phyloP scores from a whole-genome alignment of 2,113 vertebrate genomes.

The Petaurus breviceps region DNA sequence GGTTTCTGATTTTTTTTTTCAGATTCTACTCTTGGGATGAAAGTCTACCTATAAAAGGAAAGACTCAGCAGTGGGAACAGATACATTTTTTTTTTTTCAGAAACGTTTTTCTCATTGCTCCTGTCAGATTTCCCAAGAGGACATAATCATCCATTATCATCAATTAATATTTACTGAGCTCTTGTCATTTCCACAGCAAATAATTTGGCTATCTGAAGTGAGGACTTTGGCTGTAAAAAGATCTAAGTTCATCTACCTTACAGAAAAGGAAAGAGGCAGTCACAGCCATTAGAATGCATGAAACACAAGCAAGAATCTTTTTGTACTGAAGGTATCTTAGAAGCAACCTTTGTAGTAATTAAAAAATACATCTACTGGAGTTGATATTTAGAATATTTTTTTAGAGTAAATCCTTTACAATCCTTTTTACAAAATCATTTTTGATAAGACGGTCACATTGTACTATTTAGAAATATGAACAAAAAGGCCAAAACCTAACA shows the following conservation, averaged over 20 bases:
- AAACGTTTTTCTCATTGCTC: neutral
- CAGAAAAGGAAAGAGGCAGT: neutral
- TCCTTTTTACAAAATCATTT: too few relatives aligned
- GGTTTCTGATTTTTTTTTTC: neutral
- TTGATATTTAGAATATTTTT: neutral
- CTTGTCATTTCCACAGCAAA: neutral
- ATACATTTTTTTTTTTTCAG: neutral
- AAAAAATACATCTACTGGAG: neutral
- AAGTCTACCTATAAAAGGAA: neutral
- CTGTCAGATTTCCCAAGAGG: neutral
- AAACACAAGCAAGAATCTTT: neutral
- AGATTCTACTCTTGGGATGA: neutral
- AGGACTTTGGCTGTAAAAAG: conserved; percentile 1
- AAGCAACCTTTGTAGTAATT: neutral
- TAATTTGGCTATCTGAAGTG: neutral
- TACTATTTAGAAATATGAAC: too few relatives aligned
- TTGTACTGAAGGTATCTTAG: neutral
- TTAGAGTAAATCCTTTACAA: neutral
- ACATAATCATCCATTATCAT: neutral
- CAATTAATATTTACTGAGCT: conserved; percentile 15
- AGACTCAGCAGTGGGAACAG: neutral
- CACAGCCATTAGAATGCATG: neutral
- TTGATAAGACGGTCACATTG: too few relatives aligned
- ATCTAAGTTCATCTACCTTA: neutral
- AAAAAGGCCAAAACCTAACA: neutral